phyloP scores from a whole-genome alignment of 1,140 invertebrate species.

The Drosophila lowei region DNA sequence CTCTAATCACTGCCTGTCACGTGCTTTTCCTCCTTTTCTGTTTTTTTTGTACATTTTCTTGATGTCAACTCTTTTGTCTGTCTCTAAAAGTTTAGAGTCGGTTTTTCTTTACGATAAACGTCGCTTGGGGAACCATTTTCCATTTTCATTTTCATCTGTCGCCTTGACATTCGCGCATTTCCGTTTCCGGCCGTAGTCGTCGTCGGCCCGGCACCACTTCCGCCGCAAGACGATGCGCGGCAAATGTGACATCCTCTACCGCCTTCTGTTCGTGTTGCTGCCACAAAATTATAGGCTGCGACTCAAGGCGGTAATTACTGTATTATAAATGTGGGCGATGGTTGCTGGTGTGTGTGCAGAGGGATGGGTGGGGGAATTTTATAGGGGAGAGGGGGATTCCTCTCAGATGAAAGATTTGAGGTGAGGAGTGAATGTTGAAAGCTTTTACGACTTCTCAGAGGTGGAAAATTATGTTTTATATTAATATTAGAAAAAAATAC shows the following conservation, averaged over 20 bases:
- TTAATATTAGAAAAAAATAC: no score
- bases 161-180: slow-evolving; percentile 72
- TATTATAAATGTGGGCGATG: slow-evolving; percentile 43
- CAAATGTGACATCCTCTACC: slow-evolving; percentile 28
- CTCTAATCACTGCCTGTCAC: no score
- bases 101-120: slow-evolving; percentile 56
- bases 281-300: slow-evolving; percentile 52
- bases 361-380: slow-evolving; percentile 1
- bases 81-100: slow-evolving; percentile 12
- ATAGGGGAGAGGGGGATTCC: no score
- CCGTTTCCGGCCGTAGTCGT: slow-evolving; percentile 55
- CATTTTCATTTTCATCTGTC: slow-evolving; percentile 70
- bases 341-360: background rate
- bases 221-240: slow-evolving; percentile 50
- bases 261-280: slow-evolving; percentile 43
- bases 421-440: no score
- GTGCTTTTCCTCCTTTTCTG: no score
- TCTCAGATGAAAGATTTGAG: no score
- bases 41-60: no score
- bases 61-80: background rate
- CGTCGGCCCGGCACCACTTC: slow-evolving; percentile 38
- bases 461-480: no score
- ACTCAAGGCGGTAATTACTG: slow-evolving; percentile 63
- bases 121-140: slow-evolving; percentile 47
- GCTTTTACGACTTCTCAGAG: no score